Conservation (phyloP, 1,140 invertebrate species). For the Apis cerana region DNA sequence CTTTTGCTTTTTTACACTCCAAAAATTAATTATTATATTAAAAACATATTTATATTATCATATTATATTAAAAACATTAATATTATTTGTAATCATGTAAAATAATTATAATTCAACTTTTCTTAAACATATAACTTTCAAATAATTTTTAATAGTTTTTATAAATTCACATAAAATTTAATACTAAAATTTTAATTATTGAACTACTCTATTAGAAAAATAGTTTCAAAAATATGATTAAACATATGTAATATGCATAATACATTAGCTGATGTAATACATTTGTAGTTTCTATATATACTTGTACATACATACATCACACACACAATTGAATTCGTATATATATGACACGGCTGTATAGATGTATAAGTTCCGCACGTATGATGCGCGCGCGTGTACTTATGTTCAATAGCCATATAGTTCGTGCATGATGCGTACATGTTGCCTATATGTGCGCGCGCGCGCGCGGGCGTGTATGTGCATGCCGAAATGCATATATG, state of each 20-base stretch:
- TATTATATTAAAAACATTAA: neutral
- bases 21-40: neutral
- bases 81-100: neutral
- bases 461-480: neutral
- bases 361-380: slow-evolving; percentile 21
- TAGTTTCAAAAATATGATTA: slow-evolving; percentile 27
- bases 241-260: slow-evolving; percentile 28
- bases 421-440: slow-evolving; percentile 15
- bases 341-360: neutral
- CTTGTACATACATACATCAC: neutral
- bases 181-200: neutral
- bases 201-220: neutral
- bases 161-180: neutral
- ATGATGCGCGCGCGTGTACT: slow-evolving; percentile 24
- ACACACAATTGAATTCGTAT: neutral
- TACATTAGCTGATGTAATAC: slow-evolving; percentile 48
- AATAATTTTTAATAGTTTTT: neutral
- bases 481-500: slow-evolving; percentile 25
- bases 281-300: slow-evolving; percentile 39
- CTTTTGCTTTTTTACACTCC: neutral
- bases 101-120: neutral
- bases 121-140: neutral
- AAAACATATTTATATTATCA: slow-evolving; percentile 1
- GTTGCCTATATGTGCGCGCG: neutral
- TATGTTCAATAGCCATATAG: slow-evolving; percentile 37